phyloP scores from a whole-genome alignment of 92 coral and sea anemone genomes.

The Ricordea florida region DNA sequence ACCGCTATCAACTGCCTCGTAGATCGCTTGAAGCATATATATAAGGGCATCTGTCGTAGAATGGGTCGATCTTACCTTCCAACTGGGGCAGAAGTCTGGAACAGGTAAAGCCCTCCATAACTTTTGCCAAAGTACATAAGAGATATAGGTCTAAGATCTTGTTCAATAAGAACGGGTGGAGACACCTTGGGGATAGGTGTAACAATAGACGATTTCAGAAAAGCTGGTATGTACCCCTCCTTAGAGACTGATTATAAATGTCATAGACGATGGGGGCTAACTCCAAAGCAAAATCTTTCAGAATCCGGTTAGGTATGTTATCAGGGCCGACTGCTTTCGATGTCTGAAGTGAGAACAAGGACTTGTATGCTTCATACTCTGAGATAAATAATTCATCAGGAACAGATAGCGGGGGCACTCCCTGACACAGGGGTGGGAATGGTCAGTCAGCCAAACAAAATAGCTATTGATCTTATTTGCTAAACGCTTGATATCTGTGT shows the following conservation, averaged over 20 bases:
- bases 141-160: conserved; percentile 16
- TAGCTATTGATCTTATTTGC: conserved; percentile 9
- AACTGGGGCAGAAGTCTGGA: background rate
- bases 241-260: conserved; percentile 7
- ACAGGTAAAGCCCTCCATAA: conserved; percentile 2
- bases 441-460: conserved; percentile 1
- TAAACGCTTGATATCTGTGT: background rate
- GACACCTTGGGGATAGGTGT: background rate
- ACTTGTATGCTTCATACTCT: background rate
- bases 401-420: background rate
- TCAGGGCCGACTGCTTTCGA: conserved; percentile 25
- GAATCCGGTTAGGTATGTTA: background rate
- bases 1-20: too few relatives aligned
- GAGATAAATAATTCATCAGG: background rate
- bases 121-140: conserved; percentile 9
- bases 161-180: conserved; percentile 6
- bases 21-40: too few relatives aligned
- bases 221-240: background rate
- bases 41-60: too few relatives aligned
- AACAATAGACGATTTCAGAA: background rate
- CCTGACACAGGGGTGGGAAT: background rate
- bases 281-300: conserved; percentile 40
- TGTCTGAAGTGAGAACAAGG: background rate
- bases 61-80: too few relatives aligned
- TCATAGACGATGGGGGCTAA: conserved; percentile 15